Percentiles rank a stretch among this genome's conserved stretches.
Conservation (phyloP, 2,797 vertebrate genomes). For the Ctenopoma kingsleyae region DNA sequence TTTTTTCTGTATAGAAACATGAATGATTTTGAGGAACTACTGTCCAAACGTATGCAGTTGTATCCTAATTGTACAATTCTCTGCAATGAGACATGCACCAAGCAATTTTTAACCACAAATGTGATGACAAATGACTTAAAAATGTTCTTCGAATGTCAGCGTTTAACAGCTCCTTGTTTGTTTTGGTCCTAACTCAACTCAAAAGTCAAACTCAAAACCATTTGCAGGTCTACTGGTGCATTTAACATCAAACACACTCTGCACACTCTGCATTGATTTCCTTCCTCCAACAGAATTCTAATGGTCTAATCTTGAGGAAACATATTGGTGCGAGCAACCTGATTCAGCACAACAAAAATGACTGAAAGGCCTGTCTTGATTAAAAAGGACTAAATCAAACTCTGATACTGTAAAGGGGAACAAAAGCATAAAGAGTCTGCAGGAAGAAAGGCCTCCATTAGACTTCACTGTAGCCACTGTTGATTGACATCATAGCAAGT, state of each 20-base stretch:
- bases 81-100: background rate
- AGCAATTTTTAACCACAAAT: background rate
- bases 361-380: conserved; percentile 77
- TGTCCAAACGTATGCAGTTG: background rate
- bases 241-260: conserved; percentile 31
- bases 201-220: background rate
- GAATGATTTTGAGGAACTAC: background rate
- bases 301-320: conserved; percentile 83
- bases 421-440: conserved; percentile 88
- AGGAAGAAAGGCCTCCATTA: conserved; percentile 93
- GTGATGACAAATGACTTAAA: background rate
- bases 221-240: conserved; percentile 3
- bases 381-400: conserved; percentile 77
- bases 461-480: conserved; percentile 83
- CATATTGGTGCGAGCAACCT: conserved; percentile 81
- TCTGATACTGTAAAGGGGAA: conserved; percentile 84
- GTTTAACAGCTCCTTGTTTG: background rate
- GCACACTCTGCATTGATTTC: conserved; percentile 47
- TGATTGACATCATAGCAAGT: conserved; percentile 93
- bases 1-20: background rate
- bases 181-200: conserved; percentile 19
- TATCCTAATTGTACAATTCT: background rate
- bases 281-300: conserved; percentile 42
- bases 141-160: background rate
- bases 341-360: conserved; percentile 72